phyloP scores from a whole-genome alignment of 2,797 vertebrate species.

The Labroides dimidiatus region DNA sequence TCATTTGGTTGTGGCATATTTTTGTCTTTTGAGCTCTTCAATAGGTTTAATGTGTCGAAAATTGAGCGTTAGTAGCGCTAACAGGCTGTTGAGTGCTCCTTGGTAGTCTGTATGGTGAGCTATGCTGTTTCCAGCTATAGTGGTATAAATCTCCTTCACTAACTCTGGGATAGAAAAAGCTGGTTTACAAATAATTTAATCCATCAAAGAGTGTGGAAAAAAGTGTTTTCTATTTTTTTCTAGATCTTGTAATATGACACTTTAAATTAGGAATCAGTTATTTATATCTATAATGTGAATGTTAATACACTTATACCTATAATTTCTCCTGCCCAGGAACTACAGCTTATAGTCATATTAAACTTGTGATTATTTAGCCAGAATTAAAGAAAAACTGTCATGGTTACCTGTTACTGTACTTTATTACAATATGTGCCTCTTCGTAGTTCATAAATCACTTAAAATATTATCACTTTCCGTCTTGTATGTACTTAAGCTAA shows the following conservation, averaged over 20 bases:
- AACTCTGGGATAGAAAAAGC: background rate
- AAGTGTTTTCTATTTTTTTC: background rate
- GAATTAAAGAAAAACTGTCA: background rate
- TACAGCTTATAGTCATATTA: too few species aligned
- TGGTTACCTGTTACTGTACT: slow-evolving; percentile 5
- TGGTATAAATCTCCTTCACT: background rate
- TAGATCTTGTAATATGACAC: background rate
- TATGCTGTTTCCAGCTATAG: background rate
- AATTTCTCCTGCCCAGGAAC: too few species aligned
- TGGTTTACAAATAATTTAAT: background rate
- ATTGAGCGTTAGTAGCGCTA: background rate
- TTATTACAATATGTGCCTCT: slow-evolving; percentile 17
- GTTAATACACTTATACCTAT: too few species aligned
- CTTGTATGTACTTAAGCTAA: slow-evolving; percentile 31
- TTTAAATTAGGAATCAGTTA: background rate
- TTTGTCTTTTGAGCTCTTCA: background rate
- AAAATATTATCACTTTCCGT: slow-evolving; percentile 20
- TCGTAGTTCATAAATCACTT: slow-evolving; percentile 26
- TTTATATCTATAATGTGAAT: background rate
- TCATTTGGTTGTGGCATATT: background rate
- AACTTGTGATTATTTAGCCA: background rate
- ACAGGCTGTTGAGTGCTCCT: background rate
- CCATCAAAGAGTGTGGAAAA: background rate
- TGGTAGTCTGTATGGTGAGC: background rate
- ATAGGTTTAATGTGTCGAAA: background rate